phyloP scores from a whole-genome alignment of 1,140 invertebrate species.

The Oncopodura yosiiana region DNA sequence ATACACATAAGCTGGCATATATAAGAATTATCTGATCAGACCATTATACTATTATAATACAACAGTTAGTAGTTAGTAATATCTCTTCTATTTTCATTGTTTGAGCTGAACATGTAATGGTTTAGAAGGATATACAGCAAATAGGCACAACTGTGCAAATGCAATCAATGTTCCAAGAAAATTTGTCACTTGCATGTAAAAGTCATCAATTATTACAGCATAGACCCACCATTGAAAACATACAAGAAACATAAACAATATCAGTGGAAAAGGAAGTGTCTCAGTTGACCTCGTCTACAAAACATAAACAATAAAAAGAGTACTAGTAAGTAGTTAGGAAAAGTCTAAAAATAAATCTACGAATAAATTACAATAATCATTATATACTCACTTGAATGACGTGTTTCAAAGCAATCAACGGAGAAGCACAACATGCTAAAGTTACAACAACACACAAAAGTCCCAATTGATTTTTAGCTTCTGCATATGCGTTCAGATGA shows the following conservation, averaged over 20 bases:
- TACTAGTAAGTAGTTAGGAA: too few relatives aligned
- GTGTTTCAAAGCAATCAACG: conserved; percentile 57
- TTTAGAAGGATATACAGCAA: conserved; percentile 53
- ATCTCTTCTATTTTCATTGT: too few relatives aligned
- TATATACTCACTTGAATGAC: not conserved
- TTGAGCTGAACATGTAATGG: too few relatives aligned
- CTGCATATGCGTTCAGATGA: too few relatives aligned
- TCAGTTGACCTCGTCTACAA: conserved; percentile 62
- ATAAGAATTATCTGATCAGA: too few relatives aligned
- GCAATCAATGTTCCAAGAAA: conserved; percentile 58
- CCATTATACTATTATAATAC: too few relatives aligned
- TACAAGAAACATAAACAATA: conserved; percentile 61
- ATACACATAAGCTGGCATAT: too few relatives aligned
- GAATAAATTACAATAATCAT: not conserved
- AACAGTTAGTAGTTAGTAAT: too few relatives aligned
- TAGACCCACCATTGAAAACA: conserved; percentile 64
- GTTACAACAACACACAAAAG: conserved; percentile 59
- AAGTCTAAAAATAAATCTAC: too few relatives aligned
- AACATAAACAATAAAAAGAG: conserved; percentile 44
- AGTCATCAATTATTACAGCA: conserved; percentile 57
- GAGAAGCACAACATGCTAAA: conserved; percentile 65
- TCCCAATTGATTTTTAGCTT: conserved; percentile 45
- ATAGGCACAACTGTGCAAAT: conserved; percentile 56
- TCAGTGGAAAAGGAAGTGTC: conserved; percentile 65
- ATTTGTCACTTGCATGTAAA: conserved; percentile 65